phyloP scores from a whole-genome alignment of 2,888 invertebrate genomes.

The Ecdyonurus torrentis region DNA sequence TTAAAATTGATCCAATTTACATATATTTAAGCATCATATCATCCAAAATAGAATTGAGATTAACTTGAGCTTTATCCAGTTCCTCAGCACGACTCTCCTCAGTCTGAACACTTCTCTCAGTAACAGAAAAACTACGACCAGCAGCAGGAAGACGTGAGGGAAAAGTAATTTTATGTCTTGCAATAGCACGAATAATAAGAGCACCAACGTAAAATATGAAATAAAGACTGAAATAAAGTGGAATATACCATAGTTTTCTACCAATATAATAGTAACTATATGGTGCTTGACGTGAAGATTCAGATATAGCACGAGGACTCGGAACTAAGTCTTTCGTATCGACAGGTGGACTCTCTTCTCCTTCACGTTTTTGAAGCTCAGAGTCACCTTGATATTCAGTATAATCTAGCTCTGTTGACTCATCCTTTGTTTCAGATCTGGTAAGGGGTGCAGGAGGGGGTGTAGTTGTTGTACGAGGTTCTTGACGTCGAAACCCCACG shows the following conservation, averaged over 20 bases:
- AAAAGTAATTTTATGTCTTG: conserved; percentile 47
- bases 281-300: conserved; percentile 19
- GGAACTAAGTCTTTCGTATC: not conserved
- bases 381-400: no score
- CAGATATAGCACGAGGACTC: not conserved
- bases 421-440: not conserved
- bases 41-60: not conserved
- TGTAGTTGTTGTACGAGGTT: not conserved
- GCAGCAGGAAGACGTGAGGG: conserved; percentile 20
- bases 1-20: no score
- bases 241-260: conserved; percentile 56
- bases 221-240: conserved; percentile 55
- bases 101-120: conserved; percentile 13
- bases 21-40: conserved; percentile 11
- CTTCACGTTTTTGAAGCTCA: not conserved
- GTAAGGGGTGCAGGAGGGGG: no score
- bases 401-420: no score
- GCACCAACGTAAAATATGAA: conserved; percentile 47
- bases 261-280: conserved; percentile 62
- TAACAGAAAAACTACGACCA: no score
- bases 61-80: conserved; percentile 2
- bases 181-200: conserved; percentile 50
- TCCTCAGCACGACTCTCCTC: conserved; percentile 14
- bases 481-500: not conserved
- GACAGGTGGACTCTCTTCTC: not conserved